Evolutionary conservation across 2,888 invertebrate genomes (phyloP).

Genomic region (Rotaria sp.): DNA sequence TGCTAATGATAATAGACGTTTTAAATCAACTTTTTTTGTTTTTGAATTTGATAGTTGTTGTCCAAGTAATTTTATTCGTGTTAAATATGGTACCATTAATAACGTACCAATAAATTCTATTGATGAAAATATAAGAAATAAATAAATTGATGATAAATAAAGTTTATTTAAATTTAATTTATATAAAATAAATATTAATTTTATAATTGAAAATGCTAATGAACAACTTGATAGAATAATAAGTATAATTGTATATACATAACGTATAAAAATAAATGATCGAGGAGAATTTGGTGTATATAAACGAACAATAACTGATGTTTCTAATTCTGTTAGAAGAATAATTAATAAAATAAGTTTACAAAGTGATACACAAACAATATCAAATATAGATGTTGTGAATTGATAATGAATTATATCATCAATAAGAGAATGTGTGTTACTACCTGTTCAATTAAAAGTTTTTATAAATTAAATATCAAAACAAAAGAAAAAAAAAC

Average conservation of each 20-base stretch:
- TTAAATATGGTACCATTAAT: not conserved
- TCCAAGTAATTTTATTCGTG: not conserved
- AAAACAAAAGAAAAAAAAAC: not conserved
- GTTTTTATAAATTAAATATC: not conserved
- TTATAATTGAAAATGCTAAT: not conserved
- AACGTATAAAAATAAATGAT: not conserved
- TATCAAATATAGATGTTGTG: constrained; percentile 49
- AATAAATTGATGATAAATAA: not conserved
- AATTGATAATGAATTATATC: constrained; percentile 48
- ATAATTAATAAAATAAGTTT: constrained; percentile 46
- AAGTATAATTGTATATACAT: not conserved
- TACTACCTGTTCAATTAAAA: not conserved
- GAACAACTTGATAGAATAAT: not conserved
- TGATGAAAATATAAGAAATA: constrained; percentile 15
- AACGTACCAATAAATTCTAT: not conserved
- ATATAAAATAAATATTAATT: not conserved
- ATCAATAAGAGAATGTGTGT: constrained; percentile 42
- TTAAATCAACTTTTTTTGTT: constrained; percentile 45
- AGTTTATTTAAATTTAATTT: not conserved
- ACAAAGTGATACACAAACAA: constrained; percentile 46
- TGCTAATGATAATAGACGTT: constrained; percentile 46
- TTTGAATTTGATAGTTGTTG: constrained; percentile 39
- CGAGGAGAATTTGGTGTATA: not conserved
- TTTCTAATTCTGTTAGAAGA: constrained; percentile 45
- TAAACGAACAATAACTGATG: constrained; percentile 7